phyloP scores from a whole-genome alignment of 2,113 vertebrate genomes.

The Mesoclemmys tuberculata region DNA sequence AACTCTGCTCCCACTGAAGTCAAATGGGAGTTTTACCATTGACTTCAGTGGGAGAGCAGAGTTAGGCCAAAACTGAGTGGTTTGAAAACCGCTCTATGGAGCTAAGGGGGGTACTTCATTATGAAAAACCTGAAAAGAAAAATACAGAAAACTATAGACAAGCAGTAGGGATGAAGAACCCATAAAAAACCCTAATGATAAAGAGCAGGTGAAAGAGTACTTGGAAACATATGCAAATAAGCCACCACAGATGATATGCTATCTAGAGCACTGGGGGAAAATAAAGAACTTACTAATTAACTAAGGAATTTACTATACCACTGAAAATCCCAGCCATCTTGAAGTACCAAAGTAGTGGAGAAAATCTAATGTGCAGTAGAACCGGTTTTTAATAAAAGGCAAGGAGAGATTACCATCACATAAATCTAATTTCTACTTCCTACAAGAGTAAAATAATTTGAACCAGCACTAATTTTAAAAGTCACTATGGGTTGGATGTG shows the following conservation, averaged over 20 bases:
- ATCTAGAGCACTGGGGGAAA: neutral
- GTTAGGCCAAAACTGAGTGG: neutral
- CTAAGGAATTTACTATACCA: neutral
- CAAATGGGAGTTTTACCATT: neutral
- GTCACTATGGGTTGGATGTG: neutral
- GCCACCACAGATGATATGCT: neutral
- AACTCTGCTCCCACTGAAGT: conserved; percentile 4
- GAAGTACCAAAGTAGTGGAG: neutral
- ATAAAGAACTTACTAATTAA: neutral
- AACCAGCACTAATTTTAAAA: neutral
- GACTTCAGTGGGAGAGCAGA: neutral
- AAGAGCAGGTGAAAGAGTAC: neutral
- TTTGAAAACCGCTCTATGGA: neutral
- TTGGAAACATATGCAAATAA: neutral
- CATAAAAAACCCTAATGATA: conserved; percentile 5
- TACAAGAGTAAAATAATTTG: neutral
- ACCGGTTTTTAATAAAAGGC: neutral
- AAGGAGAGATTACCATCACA: neutral
- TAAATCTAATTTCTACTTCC: neutral
- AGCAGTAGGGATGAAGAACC: neutral
- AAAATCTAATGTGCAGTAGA: neutral
- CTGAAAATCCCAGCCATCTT: neutral
- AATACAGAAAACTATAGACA: neutral
- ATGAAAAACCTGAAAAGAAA: neutral
- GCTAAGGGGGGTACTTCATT: neutral